Conservation (phyloP, 2,797 vertebrate genomes). For the Poecilia wingei region DNA sequence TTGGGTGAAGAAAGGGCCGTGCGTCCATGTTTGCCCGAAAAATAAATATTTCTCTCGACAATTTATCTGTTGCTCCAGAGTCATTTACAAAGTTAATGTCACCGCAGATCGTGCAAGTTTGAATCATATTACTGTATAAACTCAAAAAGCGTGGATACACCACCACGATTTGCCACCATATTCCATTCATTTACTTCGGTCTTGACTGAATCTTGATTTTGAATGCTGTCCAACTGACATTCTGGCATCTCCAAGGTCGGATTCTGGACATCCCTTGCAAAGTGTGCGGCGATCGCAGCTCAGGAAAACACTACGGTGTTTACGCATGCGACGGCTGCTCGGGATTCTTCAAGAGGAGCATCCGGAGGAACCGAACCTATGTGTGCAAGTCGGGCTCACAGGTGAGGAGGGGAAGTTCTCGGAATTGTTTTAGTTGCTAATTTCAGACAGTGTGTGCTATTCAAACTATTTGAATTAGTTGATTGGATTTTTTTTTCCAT, state of each 20-base stretch:
- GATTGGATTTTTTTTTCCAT: not conserved
- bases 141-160: not conserved
- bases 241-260: constrained; percentile 83
- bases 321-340: constrained; percentile 98
- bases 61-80: constrained; percentile 1
- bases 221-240: not conserved
- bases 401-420: constrained; percentile 76
- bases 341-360: constrained; percentile 98
- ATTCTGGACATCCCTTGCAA: constrained; percentile 99
- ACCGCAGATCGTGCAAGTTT: not conserved
- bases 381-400: constrained; percentile 99
- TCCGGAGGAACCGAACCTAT: constrained; percentile 95
- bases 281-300: constrained; percentile 97
- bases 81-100: not conserved
- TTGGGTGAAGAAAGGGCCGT: constrained; percentile 47
- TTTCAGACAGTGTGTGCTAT: not conserved
- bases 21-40: constrained; percentile 40
- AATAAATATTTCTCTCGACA: constrained; percentile 26
- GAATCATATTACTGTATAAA: constrained; percentile 8
- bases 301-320: constrained; percentile 97
- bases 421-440: not conserved
- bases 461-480: not conserved
- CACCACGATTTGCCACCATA: not conserved
- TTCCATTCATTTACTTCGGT: not conserved
- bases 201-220: not conserved